phyloP scores from a whole-genome alignment of 2,797 vertebrate species.

The Rhabdophis nuchalis region DNA sequence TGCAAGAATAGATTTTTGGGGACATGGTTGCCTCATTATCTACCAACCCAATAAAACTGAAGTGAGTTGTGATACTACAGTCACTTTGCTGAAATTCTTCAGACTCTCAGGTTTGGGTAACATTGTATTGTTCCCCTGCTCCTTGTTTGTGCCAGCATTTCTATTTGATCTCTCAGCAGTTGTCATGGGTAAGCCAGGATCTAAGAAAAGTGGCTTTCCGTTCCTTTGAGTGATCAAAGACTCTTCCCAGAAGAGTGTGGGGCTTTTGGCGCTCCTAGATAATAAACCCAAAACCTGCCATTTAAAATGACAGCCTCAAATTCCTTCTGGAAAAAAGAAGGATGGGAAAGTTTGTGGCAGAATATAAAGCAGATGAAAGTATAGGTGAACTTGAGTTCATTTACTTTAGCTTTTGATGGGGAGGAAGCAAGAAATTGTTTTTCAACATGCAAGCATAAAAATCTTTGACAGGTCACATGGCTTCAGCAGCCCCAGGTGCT shows the following conservation, averaged over 20 bases:
- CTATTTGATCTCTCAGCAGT: slow-evolving; percentile 55
- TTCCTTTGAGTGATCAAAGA: slow-evolving; percentile 56
- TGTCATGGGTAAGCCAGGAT: slow-evolving; percentile 52
- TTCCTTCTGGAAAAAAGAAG: slow-evolving; percentile 31
- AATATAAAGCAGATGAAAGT: slow-evolving; percentile 29
- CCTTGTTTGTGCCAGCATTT: slow-evolving; percentile 56
- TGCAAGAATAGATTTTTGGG: background rate
- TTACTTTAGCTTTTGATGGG: background rate
- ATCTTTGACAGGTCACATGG: background rate
- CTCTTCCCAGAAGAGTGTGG: slow-evolving; percentile 35
- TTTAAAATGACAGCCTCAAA: slow-evolving; percentile 41
- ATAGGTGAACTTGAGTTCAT: background rate
- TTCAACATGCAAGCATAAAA: slow-evolving; percentile 23
- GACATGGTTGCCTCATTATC: slow-evolving; percentile 22
- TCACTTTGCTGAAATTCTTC: slow-evolving; percentile 48
- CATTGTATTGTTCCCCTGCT: slow-evolving; percentile 51
- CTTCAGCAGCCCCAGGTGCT: slow-evolving; percentile 4
- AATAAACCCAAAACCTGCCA: slow-evolving; percentile 46
- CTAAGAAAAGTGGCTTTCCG: slow-evolving; percentile 54
- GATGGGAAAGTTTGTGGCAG: slow-evolving; percentile 8
- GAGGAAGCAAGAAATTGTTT: slow-evolving; percentile 30
- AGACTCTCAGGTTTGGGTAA: slow-evolving; percentile 45
- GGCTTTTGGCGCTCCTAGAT: slow-evolving; percentile 39
- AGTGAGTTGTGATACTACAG: background rate
- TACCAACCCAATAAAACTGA: background rate